Evolutionary conservation across 2,797 vertebrate species (phyloP), one percentile per base, ranked within the genome.

Genomic region (Balearica regulorum): DNA sequence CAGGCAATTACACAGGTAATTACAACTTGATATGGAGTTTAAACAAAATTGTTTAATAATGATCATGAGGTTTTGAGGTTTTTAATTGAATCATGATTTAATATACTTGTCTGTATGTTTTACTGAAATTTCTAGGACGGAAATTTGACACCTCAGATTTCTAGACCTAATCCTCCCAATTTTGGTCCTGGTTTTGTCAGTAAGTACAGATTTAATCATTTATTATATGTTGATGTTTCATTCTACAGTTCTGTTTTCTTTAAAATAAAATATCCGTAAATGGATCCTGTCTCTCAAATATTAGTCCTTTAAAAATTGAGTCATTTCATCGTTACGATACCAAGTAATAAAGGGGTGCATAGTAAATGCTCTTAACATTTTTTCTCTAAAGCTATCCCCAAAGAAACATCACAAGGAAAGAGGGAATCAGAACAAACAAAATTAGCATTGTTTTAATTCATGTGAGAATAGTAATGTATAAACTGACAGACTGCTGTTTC

Each of bases 171-270:
- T 98, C 99, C 99, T 98, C 99, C 99, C 83, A 99, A 97, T 98
- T 99, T 99, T 97, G 99, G 99, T 95, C 99, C 99, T 83, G 99
- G 99, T 96, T 99, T 99, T 98, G 98, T 99, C 97, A 99, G 99
- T 99, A 99, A 99, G 99, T 99, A 98, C 97, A 88, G 79, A 75
- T 94, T 75, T 58, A 68, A 24, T 96, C 58, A 92, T 92, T 62
- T 86, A 55, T 87, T 94, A 6, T 66, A 26, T 94, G 70, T 71
- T 66, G 14, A 43, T 10, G 66, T 91, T 96, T 96, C 35, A 64
- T 95, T 89, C 61, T 80, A 24, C 46, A 51, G 5, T 90, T 79
- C 37, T 53, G 44, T 84, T 91, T 75, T 66, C 57, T 95, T 94
- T 51, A 33, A 92, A 93, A 83, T 28, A 28, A 72, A 44, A 66